Evolutionary conservation across 1,140 invertebrate species (phyloP), one percentile per base, ranked within the genome.

Genomic region (Neodiprion fabricii): DNA sequence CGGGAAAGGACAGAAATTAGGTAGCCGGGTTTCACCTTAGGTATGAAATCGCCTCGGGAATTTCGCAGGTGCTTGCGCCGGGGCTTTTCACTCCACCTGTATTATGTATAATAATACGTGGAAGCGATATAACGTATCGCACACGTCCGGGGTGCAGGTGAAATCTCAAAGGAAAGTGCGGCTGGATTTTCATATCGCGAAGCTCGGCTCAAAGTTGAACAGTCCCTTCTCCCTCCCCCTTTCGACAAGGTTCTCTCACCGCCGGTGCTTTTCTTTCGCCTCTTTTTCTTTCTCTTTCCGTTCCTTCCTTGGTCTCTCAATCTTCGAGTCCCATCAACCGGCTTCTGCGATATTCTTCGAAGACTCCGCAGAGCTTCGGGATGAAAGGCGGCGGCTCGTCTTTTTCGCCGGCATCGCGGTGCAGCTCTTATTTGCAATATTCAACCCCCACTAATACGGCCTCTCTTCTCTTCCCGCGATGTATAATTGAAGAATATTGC

Each of bases 351-450:
- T 40, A 40, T 40, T 40, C 28, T 40, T 40, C 28, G 28, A 40
- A 40, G 28, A 40, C 28, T 40, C 2, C 28, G 28, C 2, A 40
- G 28, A 40, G 28, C 28, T 40, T 2, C 1, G 28, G 28, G 28
- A 40, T 40, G 28, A 40, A 1, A 40, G 28, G 28, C 2, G 28
- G 28, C 5, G 28, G n/a, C 7, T 61, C 53, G 9, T 61, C 11
- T 17, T 61, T 61, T 61, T 17, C 53, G 53, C 9, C n/a, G 53
- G 1, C n/a, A 14, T 61, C 9, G 53, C 53, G 53, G 53, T 14
- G 9, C 53, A 8, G 53, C n/a, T 61, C 53, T 61, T 61, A 61
- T 61, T 61, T 61, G 53, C 53, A 61, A 61, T 61, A 61, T 61
- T 17, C 53, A 61, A 9, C 53, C 11, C n/a, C 53, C 53, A 17